Base-by-base conservation (phyloP, 2,113 vertebrate species). In the Microcebus jonahi region DNA sequence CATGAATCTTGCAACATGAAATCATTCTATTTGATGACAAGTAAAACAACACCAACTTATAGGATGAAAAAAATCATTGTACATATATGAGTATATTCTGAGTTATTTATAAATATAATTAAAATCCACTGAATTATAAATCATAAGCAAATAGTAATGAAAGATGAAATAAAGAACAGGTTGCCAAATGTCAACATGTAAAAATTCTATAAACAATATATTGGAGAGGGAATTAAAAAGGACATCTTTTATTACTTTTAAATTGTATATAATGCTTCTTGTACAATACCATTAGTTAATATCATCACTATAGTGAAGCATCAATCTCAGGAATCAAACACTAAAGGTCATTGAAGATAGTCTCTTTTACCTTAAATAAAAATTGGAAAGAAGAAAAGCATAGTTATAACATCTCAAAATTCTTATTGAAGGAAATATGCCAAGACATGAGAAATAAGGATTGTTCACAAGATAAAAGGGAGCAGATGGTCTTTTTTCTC, bases 161-260 rank as follows among this genome's bases (percentile, higher is more conserved):
- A 92, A n/a, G 53, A 50, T 93, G 29, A 81, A 89, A 70, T 45
- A 9, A 70, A 93, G 86, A 79, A 63, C 42, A 48, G 50, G 5
- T 21, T 96, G 31, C 8, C 50, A 91, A 95, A 77, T 94, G 80
- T 92, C 36, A 94, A 50, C 15, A 94, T 65, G 3, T 88, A 34
- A 63, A 94, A 88, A 80, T 7, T 45, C 57, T 6, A 80, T 65
- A 67, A 95, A 76, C 8, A 55, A 36, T 57, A 29, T 59, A 76
- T 57, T n/a, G 8, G 20, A 93, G 4, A 83, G 3, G 27, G 8
- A 31, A 27, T 29, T 50, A 18, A 68, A 90, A 89, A 92, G 14
- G 65, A 82, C 3, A 57, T 27, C 11, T 68, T 31, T 82, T 8
- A 82, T 96, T 57, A 59, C 18, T 73, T 83, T 90, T 83, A 59